A percentile compares a stretch with the other conserved stretches of the same genome.
Evolutionary conservation across 2,113 vertebrate species (phyloP).

Genomic region (Coregonus clupeaformis): DNA sequence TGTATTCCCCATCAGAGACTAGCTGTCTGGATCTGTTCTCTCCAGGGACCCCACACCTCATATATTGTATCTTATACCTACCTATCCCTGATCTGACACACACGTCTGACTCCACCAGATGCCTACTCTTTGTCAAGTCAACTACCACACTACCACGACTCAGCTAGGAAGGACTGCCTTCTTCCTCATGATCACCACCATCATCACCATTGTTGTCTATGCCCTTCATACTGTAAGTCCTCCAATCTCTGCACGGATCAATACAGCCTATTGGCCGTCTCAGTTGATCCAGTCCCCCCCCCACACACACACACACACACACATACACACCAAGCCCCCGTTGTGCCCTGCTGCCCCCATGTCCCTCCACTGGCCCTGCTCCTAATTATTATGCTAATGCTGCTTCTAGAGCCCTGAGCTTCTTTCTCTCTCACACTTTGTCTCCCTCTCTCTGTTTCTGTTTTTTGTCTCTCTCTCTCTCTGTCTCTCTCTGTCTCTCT

Average conservation of each 20-base stretch:
- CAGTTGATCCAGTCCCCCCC: neutral
- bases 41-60: neutral
- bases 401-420: neutral
- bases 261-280: neutral
- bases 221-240: neutral
- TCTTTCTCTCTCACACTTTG: neutral
- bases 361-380: neutral
- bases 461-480: too few relatives aligned
- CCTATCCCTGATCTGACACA: neutral
- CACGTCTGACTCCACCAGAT: neutral
- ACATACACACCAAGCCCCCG: too few relatives aligned
- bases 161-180: neutral
- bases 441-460: too few relatives aligned
- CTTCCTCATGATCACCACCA: neutral
- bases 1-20: conserved; percentile 19
- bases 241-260: neutral
- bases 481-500: too few relatives aligned
- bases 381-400: neutral
- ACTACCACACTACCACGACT: neutral
- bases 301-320: too few relatives aligned
- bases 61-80: neutral
- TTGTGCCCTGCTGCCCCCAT: too few relatives aligned
- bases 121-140: neutral
- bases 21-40: neutral
- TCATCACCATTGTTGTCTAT: neutral